Evolutionary conservation across 2,113 vertebrate genomes (phyloP).

Genomic region (Tragelaphus scriptus): DNA sequence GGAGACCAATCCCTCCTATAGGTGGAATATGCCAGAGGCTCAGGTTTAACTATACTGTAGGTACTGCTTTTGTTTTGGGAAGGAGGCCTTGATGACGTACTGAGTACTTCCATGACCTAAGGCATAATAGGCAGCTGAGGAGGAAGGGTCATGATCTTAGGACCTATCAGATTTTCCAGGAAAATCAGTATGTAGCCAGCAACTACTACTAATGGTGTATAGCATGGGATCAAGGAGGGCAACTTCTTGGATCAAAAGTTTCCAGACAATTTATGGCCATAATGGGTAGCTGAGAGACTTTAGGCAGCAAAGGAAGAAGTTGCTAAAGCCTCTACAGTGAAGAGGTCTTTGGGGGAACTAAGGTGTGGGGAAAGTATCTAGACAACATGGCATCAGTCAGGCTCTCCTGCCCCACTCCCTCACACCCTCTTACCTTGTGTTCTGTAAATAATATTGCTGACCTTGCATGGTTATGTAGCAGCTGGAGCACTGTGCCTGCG

Average conservation of each 20-base stretch:
- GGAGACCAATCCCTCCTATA: not conserved
- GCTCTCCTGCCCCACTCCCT: not conserved
- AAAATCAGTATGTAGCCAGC: not conserved
- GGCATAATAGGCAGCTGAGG: not conserved
- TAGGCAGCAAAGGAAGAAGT: not conserved
- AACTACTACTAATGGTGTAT: not conserved
- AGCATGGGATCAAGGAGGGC: not conserved
- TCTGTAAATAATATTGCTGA: not conserved
- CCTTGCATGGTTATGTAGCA: not conserved
- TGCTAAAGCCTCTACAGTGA: not conserved
- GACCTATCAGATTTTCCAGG: not conserved
- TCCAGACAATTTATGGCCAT: not conserved
- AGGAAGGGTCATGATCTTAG: not conserved
- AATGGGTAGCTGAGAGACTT: not conserved
- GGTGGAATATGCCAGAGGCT: not conserved
- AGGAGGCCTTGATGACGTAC: not conserved
- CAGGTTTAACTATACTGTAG: not conserved
- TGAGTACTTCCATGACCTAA: not conserved
- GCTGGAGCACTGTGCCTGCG: not conserved
- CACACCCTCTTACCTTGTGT: not conserved
- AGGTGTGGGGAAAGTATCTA: not conserved
- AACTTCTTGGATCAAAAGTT: not conserved
- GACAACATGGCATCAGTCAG: not conserved
- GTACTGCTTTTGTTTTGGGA: not conserved
- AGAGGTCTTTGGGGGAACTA: not conserved